Evolutionary conservation across 1,140 invertebrate species (phyloP).

Genomic region (Trachymyrmex cornetzi): DNA sequence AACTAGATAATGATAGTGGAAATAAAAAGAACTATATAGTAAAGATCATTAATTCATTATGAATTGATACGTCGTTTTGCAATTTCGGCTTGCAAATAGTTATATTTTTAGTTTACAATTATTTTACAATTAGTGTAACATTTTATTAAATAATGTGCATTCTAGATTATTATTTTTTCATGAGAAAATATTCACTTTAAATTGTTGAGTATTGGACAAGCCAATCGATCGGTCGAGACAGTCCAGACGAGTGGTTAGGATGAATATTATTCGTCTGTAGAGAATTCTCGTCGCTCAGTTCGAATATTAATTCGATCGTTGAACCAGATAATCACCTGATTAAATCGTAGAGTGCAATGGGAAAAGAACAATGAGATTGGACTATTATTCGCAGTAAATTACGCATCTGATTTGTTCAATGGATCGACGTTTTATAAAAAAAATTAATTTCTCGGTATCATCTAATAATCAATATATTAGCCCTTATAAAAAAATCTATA

Average conservation of each 20-base stretch:
- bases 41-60: not conserved
- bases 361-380: slow-evolving; percentile 57
- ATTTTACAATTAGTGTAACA: slow-evolving; percentile 8
- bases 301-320: slow-evolving; percentile 73
- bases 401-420: slow-evolving; percentile 62
- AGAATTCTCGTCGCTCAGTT: slow-evolving; percentile 50
- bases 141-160: not conserved
- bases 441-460: slow-evolving; percentile 67
- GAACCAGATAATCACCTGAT: slow-evolving; percentile 72
- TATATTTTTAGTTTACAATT: not conserved
- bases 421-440: slow-evolving; percentile 51
- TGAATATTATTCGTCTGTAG: slow-evolving; percentile 38
- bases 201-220: slow-evolving; percentile 35
- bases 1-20: not conserved
- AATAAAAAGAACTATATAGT: not conserved
- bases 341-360: slow-evolving; percentile 53
- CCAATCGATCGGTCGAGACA: slow-evolving; percentile 26
- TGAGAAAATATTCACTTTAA: slow-evolving; percentile 19
- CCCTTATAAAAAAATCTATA: not conserved
- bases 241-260: slow-evolving; percentile 31
- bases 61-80: not conserved
- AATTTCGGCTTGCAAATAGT: not conserved
- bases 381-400: slow-evolving; percentile 75
- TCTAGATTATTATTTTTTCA: not conserved
- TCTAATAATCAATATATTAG: slow-evolving; percentile 25